Evolutionary conservation across 2,113 vertebrate genomes (phyloP).

Genomic region (Periophthalmodon schlosseri): DNA sequence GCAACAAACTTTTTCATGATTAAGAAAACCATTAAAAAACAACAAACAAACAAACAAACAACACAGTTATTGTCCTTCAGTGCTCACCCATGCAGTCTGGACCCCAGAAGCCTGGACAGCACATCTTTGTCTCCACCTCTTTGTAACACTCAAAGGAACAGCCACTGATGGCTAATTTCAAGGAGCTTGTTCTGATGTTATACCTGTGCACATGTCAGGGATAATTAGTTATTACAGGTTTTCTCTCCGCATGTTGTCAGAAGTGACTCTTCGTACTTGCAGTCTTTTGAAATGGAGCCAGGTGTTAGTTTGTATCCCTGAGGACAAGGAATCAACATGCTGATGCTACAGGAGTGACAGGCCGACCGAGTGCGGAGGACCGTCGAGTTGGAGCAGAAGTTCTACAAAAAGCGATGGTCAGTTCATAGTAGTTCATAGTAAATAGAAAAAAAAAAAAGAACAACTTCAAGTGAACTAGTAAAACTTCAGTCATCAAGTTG

Average conservation of each 20-base stretch:
- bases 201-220: slow-evolving; percentile 39
- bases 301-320: slow-evolving; percentile 42
- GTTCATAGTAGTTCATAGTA: not conserved
- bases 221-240: not conserved
- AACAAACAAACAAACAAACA: not conserved
- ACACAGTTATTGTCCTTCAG: not conserved
- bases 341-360: slow-evolving; percentile 68
- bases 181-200: slow-evolving; percentile 5
- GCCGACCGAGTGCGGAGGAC: slow-evolving; percentile 44
- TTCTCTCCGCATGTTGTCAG: not conserved
- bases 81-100: slow-evolving; percentile 70
- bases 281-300: not conserved
- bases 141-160: slow-evolving; percentile 71
- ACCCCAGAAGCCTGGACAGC: slow-evolving; percentile 79
- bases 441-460: not conserved
- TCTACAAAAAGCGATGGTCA: slow-evolving; percentile 49
- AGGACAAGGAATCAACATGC: slow-evolving; percentile 37
- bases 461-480: not conserved
- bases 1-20: not conserved
- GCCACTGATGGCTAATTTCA: slow-evolving; percentile 39
- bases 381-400: slow-evolving; percentile 52
- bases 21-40: not conserved
- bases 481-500: not conserved
- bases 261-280: slow-evolving; percentile 48
- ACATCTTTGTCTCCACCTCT: slow-evolving; percentile 53